Conservation (phyloP, 35 echinoderm and acorn worm genomes). For the Holothuria glaberrima region DNA sequence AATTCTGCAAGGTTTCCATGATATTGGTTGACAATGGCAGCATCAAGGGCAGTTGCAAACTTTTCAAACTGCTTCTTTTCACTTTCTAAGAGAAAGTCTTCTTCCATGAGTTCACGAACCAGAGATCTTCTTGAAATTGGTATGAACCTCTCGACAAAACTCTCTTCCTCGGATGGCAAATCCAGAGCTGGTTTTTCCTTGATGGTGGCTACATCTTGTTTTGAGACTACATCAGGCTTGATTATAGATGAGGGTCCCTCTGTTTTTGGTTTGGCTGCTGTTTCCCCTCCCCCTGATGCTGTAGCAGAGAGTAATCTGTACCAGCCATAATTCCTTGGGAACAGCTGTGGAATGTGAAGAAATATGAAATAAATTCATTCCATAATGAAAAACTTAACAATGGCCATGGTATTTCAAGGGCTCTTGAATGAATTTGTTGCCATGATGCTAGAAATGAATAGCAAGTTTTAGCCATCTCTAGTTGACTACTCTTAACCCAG, state of each 20-base stretch:
- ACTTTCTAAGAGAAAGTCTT: conserved; percentile 72
- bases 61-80: conserved; percentile 81
- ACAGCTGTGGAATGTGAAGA: not conserved
- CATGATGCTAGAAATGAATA: too few relatives aligned
- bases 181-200: conserved; percentile 72
- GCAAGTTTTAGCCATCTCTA: too few relatives aligned
- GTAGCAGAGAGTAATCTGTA: conserved; percentile 6
- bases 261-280: not conserved
- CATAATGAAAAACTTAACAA: too few relatives aligned
- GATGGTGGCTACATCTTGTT: not conserved
- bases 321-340: conserved; percentile 5
- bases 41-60: conserved; percentile 80
- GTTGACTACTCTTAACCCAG: too few relatives aligned
- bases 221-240: not conserved
- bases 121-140: conserved; percentile 89
- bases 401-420: too few relatives aligned
- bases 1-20: conserved; percentile 85
- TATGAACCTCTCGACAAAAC: conserved; percentile 85
- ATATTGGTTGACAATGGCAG: conserved; percentile 89
- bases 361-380: not conserved
- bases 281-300: not conserved
- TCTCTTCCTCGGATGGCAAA: conserved; percentile 71
- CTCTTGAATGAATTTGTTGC: too few relatives aligned
- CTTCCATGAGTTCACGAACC: conserved; percentile 81
- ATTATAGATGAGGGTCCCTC: not conserved